phyloP scores from a whole-genome alignment of 2,888 invertebrate species.

The Philereme transversata region DNA sequence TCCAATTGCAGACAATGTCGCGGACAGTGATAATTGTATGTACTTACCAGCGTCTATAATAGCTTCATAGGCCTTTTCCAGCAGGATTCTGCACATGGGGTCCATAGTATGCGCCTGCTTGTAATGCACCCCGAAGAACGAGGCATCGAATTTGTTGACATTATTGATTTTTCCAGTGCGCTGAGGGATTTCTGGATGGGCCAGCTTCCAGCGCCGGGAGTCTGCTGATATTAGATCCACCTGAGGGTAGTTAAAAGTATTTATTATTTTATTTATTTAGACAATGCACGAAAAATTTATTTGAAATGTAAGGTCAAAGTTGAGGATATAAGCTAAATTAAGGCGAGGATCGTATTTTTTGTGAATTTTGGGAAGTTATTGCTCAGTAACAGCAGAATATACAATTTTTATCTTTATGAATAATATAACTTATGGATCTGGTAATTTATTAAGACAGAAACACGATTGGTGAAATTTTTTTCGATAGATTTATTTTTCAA shows the following conservation, averaged over 20 bases:
- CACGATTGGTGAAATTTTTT: too few species aligned
- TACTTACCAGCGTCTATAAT: slow-evolving; percentile 87
- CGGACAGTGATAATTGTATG: too few species aligned
- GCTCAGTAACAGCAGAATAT: too few species aligned
- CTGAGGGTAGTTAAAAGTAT: slow-evolving; percentile 53
- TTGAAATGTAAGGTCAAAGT: too few species aligned
- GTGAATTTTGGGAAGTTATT: not conserved
- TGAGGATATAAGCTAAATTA: too few species aligned
- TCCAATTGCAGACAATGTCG: too few species aligned
- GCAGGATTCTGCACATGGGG: slow-evolving; percentile 89
- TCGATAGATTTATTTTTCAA: too few species aligned
- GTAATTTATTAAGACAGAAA: too few species aligned
- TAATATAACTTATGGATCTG: too few species aligned
- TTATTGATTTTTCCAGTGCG: slow-evolving; percentile 88
- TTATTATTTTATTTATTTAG: not conserved
- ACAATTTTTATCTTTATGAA: too few species aligned
- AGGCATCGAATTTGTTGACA: slow-evolving; percentile 89
- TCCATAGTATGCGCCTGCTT: slow-evolving; percentile 91
- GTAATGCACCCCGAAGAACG: slow-evolving; percentile 89
- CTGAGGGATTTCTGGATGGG: slow-evolving; percentile 89
- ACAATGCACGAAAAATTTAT: not conserved
- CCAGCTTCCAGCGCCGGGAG: slow-evolving; percentile 89
- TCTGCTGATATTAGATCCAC: slow-evolving; percentile 93
- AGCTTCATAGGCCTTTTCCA: slow-evolving; percentile 91
- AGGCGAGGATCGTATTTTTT: not conserved